Base-by-base conservation (phyloP, 2,888 invertebrate genomes). In the Stenoptilia bipunctidactyla region DNA sequence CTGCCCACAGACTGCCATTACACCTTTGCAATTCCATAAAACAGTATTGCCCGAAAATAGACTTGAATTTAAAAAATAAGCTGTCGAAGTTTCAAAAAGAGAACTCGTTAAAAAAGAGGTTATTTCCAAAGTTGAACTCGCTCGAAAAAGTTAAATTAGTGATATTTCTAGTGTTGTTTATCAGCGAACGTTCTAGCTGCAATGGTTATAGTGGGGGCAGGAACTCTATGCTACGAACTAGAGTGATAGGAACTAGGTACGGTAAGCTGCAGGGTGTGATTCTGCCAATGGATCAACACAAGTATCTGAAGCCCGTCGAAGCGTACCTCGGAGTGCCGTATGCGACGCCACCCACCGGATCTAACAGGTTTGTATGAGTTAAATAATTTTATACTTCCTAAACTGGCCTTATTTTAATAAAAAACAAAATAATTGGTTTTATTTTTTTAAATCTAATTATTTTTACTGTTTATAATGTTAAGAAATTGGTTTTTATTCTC, bases 261-360 rank as follows among this genome's bases (percentile, higher is more conserved):
- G 94, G 94, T 2, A 90, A 92, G 45, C 80, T 94, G 44, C 93
- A 94, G 65, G 95, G 95, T 2, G 83, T 94, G 36, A 89, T 93
- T 52, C 75, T 90, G 56, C 90, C 92, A 2, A 89, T 93, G 88
- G 92, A 93, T 69, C 90, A 87, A 65, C 91, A 87, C 73, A 89
- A 90, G 49, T 89, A 88, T 64, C 77, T 92, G 53, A 91, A 91
- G 55, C 90, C 92, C 1, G 89, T 92, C 27, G 92, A 92, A 61
- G 91, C 92, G 50, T 94, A 92, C 61, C 85, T 94, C 37, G 94
- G 94, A 10, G 92, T 94, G 30, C 94, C 94, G 5, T 94, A 94
- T 70, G 94, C 94, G 2, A 93, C 93, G 37, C 92, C 94, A 20
- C 94, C 94, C 34, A 90, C 90, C 33, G 89, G 91, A 52, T 90